Evolutionary conservation across 2,113 vertebrate species (phyloP).

Genomic region (Burhinus oedicnemus): DNA sequence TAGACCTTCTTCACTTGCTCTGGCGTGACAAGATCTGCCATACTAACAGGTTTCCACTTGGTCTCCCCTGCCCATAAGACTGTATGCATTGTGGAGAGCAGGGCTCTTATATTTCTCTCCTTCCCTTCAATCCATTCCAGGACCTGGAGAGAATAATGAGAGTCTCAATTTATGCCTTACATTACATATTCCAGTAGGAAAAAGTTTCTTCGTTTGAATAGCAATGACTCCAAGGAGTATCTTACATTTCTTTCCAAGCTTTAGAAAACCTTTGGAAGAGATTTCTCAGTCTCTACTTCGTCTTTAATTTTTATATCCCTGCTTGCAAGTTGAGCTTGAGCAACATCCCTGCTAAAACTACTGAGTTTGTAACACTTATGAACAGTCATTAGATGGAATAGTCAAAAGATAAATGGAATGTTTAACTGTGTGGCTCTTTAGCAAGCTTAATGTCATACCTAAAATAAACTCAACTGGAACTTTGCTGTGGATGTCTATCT

Average conservation of each 20-base stretch:
- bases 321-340: background rate
- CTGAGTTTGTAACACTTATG: background rate
- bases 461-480: background rate
- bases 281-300: background rate
- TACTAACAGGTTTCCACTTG: conserved; percentile 94
- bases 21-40: conserved; percentile 97
- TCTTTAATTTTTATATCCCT: background rate
- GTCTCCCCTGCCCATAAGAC: conserved; percentile 97
- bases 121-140: conserved; percentile 99
- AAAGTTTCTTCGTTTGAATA: background rate
- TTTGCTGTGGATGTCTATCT: background rate
- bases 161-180: background rate
- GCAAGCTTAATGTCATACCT: background rate
- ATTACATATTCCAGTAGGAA: background rate
- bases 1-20: conserved; percentile 99
- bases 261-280: background rate
- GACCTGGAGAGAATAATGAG: conserved; percentile 70
- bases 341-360: background rate
- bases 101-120: conserved; percentile 94
- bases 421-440: background rate
- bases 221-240: background rate
- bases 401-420: background rate
- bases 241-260: background rate
- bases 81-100: conserved; percentile 97
- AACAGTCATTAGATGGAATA: background rate